phyloP scores from a whole-genome alignment of 2,797 vertebrate species.

The Brachyalestes nurse region DNA sequence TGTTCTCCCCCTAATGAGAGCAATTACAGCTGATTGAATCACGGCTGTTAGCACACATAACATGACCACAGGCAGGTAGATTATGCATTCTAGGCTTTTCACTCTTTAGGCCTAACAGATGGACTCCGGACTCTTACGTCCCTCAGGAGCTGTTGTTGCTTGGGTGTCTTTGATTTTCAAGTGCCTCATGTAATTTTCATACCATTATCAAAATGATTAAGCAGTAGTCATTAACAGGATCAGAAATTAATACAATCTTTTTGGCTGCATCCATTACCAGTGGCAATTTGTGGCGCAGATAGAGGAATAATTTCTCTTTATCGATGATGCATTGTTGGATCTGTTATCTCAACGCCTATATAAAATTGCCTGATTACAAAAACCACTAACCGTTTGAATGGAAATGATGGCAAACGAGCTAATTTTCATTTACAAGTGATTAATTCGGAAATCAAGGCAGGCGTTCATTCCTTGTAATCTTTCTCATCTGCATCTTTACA shows the following conservation, averaged over 20 bases:
- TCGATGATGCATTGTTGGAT: conserved; percentile 41
- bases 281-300: conserved; percentile 25
- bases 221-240: conserved; percentile 41
- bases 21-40: conserved; percentile 52
- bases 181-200: conserved; percentile 34
- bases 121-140: conserved; percentile 29
- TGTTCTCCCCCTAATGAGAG: conserved; percentile 48
- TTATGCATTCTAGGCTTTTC: conserved; percentile 28
- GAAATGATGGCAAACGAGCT: conserved; percentile 34
- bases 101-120: conserved; percentile 45
- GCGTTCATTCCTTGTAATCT: conserved; percentile 47
- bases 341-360: conserved; percentile 28
- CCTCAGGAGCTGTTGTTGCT: conserved; percentile 8
- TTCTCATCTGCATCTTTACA: conserved; percentile 53
- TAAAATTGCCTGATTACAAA: conserved; percentile 46
- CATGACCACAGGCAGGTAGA: conserved; percentile 38
- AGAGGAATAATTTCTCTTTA: conserved; percentile 36
- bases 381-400: conserved; percentile 43
- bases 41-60: conserved; percentile 32
- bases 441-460: conserved; percentile 43
- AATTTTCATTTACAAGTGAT: conserved; percentile 54
- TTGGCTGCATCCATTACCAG: conserved; percentile 30
- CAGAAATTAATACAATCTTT: conserved; percentile 31
- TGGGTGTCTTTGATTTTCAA: conserved; percentile 34
- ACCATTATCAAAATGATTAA: conserved; percentile 48